Evolutionary conservation across 2,797 vertebrate species (phyloP), one percentile per base, ranked within the genome.

Genomic region (Hyperoplus immaculatus): DNA sequence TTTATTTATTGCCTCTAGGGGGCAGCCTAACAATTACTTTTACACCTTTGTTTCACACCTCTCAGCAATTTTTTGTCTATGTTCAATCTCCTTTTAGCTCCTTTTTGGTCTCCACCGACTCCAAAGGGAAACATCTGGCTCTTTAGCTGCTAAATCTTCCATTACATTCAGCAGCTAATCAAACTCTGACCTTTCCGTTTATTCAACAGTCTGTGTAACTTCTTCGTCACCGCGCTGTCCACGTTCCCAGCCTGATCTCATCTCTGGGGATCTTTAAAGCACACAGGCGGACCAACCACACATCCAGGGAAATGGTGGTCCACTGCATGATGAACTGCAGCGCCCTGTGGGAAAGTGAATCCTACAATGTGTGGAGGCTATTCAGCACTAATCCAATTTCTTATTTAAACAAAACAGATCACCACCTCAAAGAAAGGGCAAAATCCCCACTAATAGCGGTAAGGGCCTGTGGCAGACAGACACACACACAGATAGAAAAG

Each of bases 371-470:
- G 70, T 50, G 62, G 65, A 86, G 81, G 55, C 88, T 82, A 88
- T 75, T 89, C 78, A 59, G 73, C 63, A 56, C 64, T 88, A 80
- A 91, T 94, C 87, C 84, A 87, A 75, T 81, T 90, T 91, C 88
- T 92, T 90, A 87, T 88, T 91, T 83, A 91, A 91, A 89, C 0
- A 67, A 89, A 92, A 88, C 81, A 86, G 80, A 88, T 83, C 84
- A 89, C 84, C 76, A 77, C 87, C 88, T 92, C 73, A 94, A 89
- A 93, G 86, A 65, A 55, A 82, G 61, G 75, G 79, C 80, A 85
- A 88, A 87, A 86, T 84, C 84, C 77, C 78, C 74, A 38, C 79
- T 85, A 85, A 85, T 75, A 61, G 72, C 63, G 6, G 72, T 47
- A 76, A 78, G 82, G 75, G 77, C 83, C 75, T 83, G 62, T 83